Evolutionary conservation across 1,140 invertebrate species (phyloP).

Genomic region (Papilio xuthus): DNA sequence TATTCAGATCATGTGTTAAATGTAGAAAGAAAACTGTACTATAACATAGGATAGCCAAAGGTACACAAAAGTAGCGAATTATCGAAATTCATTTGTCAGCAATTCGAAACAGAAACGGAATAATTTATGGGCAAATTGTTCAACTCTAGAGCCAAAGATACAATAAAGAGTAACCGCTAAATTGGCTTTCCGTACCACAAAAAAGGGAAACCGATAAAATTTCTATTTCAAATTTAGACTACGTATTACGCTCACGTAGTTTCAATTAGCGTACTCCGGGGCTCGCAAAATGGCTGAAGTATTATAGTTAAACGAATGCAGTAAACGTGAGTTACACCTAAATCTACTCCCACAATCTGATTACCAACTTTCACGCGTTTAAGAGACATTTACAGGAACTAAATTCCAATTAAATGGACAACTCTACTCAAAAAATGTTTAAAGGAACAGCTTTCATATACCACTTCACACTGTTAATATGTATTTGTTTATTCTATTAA

Average conservation of each 20-base stretch:
- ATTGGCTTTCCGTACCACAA: not conserved
- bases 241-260: constrained; percentile 11
- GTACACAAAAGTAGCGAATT: too few relatives aligned
- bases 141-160: not conserved
- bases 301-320: constrained; percentile 5
- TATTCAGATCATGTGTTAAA: too few relatives aligned
- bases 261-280: constrained; percentile 10
- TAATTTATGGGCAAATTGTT: not conserved
- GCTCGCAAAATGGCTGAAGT: constrained; percentile 7
- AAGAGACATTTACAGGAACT: not conserved
- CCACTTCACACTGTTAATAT: too few relatives aligned
- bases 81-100: not conserved
- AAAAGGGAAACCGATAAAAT: not conserved
- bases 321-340: constrained; percentile 17
- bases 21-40: too few relatives aligned
- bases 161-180: not conserved
- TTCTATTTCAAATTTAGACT: constrained; percentile 11
- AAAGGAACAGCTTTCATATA: not conserved
- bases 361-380: not conserved
- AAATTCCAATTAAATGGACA: not conserved
- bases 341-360: not conserved
- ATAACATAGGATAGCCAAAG: too few relatives aligned
- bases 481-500: too few relatives aligned
- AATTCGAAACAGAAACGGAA: not conserved
- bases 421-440: not conserved